Base-by-base conservation (phyloP, 2,888 invertebrate genomes). In the Hirtodrosophila alboralis region DNA sequence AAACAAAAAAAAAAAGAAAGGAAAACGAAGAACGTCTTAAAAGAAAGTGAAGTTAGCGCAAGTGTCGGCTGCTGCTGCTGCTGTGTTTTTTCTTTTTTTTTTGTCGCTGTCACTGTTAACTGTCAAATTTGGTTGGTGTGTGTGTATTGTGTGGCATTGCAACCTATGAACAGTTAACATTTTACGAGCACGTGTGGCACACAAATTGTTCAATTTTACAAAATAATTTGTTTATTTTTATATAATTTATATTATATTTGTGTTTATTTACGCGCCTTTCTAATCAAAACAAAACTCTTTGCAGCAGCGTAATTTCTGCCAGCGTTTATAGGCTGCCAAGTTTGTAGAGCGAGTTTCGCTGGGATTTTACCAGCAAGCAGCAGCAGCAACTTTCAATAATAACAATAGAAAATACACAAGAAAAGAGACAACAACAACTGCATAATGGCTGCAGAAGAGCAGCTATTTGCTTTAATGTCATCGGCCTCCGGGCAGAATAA, bases 41-140 rank as follows among this genome's bases (percentile, higher is more conserved):
- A 80, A 84, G 84, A 78, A 78, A 78, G 78, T 78, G 78, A 78
- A 78, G 75, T 70, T 58, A 45, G 56, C 57, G 63, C 56, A 52
- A 57, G 38, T 57, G 36, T 31, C 14, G 14, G 21, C 9, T 21
- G 37, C 8, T 43, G 13, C 9, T 45, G 21, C 26, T 31, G 10
- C 30, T 30, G 34, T 26, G 16, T 13, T 9, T 45, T 13, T 36
- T 38, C 30, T 30, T 28, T 26, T 23, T 13, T 9, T 45, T 13
- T 36, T 38, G 16, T 30, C 40, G 13, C 31, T 43, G 45, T 38
- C 51, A 8, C 21, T 44, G 37, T 45, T 18, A 34, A 16, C 43
- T 26, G 36, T 26, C 26, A 33, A n/a, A n/a, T 5, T 21, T 18
- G 18, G 18, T 44, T 26, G 26, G 12, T 9, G 33, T 21, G 57